Percentiles rank a stretch among this genome's conserved stretches.
phyloP scores from a whole-genome alignment of 2,797 vertebrate genomes.

The Lophura swinhoii region DNA sequence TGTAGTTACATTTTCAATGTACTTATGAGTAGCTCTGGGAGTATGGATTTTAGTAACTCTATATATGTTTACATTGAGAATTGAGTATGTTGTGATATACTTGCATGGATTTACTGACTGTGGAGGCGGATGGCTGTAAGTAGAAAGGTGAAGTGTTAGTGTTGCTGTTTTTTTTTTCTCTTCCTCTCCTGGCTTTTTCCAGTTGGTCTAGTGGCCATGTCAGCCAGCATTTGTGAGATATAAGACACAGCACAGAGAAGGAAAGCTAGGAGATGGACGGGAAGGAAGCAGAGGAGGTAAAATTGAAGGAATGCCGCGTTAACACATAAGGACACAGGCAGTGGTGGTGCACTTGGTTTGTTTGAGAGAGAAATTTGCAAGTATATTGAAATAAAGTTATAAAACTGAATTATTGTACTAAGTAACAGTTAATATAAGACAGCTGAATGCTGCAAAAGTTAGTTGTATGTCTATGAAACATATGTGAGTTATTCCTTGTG shows the following conservation, averaged over 20 bases:
- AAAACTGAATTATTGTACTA: neutral
- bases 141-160: neutral
- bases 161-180: neutral
- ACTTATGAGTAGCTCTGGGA: neutral
- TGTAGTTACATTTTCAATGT: neutral
- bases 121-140: neutral
- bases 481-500: neutral
- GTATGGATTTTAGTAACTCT: neutral
- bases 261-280: neutral
- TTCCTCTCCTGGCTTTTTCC: neutral
- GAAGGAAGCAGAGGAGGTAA: neutral
- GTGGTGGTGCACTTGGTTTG: neutral
- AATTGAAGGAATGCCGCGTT: neutral
- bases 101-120: neutral
- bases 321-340: neutral
- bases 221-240: neutral
- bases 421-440: neutral
- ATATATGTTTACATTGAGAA: neutral
- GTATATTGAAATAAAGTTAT: neutral
- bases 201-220: neutral
- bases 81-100: neutral
- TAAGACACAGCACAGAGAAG: neutral
- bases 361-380: neutral
- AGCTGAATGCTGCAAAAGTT: neutral
- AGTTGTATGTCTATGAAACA: fast-evolving